A percentile compares a stretch with the other conserved stretches of the same genome.
Evolutionary conservation across 92 coral and sea anemone species (phyloP).

Genomic region (Epizoanthus ramosus): DNA sequence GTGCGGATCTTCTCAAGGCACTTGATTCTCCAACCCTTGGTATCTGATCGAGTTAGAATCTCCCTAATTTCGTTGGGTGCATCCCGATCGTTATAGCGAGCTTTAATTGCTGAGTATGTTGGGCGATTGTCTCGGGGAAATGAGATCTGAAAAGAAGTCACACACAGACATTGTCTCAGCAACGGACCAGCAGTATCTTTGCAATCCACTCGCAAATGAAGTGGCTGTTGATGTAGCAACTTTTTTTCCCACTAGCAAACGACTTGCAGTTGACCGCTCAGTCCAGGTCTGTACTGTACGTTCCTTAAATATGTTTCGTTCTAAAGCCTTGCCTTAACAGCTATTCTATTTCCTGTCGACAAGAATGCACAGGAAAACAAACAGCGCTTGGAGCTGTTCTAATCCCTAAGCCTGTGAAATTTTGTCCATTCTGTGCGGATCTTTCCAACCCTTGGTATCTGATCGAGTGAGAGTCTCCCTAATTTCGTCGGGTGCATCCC

Average conservation of each 20-base stretch:
- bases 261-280: too few relatives aligned
- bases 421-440: slow-evolving; percentile 11
- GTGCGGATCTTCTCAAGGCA: slow-evolving; percentile 5
- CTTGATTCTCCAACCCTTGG: neutral
- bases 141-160: slow-evolving; percentile 11
- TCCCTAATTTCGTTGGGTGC: slow-evolving; percentile 1
- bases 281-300: too few relatives aligned
- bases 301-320: too few relatives aligned
- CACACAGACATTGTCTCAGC: slow-evolving; percentile 8
- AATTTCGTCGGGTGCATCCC: neutral
- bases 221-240: neutral
- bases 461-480: neutral
- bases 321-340: too few relatives aligned
- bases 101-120: neutral
- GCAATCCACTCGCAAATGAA: neutral
- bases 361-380: too few relatives aligned
- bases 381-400: too few relatives aligned
- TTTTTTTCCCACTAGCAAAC: too few relatives aligned
- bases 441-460: neutral
- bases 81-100: neutral
- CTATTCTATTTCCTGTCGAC: too few relatives aligned
- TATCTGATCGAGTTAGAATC: neutral
- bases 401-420: neutral
- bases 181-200: neutral
- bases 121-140: slow-evolving; percentile 3